Conservation (phyloP, 1,140 invertebrate genomes). For the Ceratina calcarata region DNA sequence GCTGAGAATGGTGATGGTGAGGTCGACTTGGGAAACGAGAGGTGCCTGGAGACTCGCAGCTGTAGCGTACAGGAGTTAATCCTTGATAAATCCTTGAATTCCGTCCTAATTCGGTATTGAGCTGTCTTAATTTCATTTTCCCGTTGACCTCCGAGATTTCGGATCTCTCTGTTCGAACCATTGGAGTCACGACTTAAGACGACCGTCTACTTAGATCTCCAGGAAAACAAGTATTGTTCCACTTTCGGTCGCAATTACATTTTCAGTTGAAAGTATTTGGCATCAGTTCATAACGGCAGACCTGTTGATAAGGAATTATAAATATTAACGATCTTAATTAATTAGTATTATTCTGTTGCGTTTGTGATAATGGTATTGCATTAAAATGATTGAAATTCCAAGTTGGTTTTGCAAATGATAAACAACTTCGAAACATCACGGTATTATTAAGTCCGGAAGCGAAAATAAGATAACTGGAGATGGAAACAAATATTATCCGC, state of each 20-base stretch:
- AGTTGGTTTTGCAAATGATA: conserved; percentile 35
- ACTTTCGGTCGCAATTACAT: no score
- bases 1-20: conserved; percentile 59
- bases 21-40: conserved; percentile 62
- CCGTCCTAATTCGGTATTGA: conserved; percentile 70
- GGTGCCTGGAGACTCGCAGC: conserved; percentile 54
- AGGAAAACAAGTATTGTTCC: not conserved
- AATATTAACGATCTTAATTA: no score
- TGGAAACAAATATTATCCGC: conserved; percentile 36
- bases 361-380: no score
- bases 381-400: not conserved
- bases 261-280: no score
- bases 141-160: conserved; percentile 47
- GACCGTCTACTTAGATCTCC: not conserved
- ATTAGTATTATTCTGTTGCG: no score
- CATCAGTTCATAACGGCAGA: no score
- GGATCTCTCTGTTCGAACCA: conserved; percentile 6
- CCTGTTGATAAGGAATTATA: no score
- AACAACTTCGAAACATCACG: conserved; percentile 49
- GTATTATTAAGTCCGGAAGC: conserved; percentile 43
- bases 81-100: conserved; percentile 73
- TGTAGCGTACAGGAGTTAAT: conserved; percentile 69
- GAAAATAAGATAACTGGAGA: conserved; percentile 30
- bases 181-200: not conserved
- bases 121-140: conserved; percentile 70